A percentile compares a stretch with the other conserved stretches of the same genome.
Evolutionary conservation across 2,113 vertebrate species (phyloP).

Genomic region (Oncorhynchus keta): DNA sequence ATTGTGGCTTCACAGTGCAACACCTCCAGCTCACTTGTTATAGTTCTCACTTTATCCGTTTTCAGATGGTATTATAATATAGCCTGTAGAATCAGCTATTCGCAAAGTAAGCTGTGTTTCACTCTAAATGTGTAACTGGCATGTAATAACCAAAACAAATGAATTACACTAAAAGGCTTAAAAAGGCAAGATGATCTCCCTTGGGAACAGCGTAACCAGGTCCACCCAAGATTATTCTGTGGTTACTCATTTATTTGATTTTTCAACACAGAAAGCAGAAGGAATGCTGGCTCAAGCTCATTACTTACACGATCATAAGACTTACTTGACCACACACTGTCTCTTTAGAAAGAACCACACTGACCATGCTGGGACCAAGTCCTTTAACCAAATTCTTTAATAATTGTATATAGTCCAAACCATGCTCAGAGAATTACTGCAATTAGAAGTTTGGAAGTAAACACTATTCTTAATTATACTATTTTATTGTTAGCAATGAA

Average conservation of each 20-base stretch:
- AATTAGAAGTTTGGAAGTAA: constrained; percentile 17
- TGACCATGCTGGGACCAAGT: no score
- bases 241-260: constrained; percentile 38
- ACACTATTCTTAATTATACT: constrained; percentile 23
- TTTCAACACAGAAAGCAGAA: constrained; percentile 30
- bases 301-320: not conserved
- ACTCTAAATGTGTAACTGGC: not conserved
- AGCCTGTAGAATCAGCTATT: not conserved
- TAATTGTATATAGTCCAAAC: no score
- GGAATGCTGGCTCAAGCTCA: not conserved
- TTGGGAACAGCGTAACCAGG: constrained; percentile 12
- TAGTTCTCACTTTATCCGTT: no score
- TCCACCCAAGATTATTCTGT: constrained; percentile 21
- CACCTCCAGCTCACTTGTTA: no score
- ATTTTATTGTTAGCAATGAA: constrained; percentile 14
- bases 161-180: not conserved
- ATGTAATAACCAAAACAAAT: not conserved
- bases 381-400: no score
- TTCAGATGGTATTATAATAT: not conserved
- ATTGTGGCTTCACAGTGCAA: no score
- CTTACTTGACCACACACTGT: no score
- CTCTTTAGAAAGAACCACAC: no score
- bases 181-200: constrained; percentile 3
- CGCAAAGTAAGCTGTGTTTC: not conserved
- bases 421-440: no score